These are phyloP conservation scores for Argyrosomus japonicus DNA, from an alignment of 2,113 vertebrate genomes.

Conservation along the genomic window DNA sequence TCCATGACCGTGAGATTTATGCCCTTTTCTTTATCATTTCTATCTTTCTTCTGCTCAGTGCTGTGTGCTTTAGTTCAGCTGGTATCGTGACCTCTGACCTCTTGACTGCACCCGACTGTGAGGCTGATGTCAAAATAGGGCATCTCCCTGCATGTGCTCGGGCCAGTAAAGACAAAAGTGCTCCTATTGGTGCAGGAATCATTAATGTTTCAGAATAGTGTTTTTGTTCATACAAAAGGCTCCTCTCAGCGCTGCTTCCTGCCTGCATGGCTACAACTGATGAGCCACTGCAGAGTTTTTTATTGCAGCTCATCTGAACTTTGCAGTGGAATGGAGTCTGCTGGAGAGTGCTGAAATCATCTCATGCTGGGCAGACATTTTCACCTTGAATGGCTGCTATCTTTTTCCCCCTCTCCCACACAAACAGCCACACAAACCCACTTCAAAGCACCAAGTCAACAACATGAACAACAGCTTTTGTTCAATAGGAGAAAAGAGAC, in stretches of 20 bases:
- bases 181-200: slow-evolving; percentile 29
- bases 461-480: neutral
- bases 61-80: slow-evolving; percentile 19
- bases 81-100: slow-evolving; percentile 46
- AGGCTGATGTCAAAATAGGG: slow-evolving; percentile 34
- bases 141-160: slow-evolving; percentile 44
- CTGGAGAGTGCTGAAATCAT: slow-evolving; percentile 33
- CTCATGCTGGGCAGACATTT: slow-evolving; percentile 52
- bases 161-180: slow-evolving; percentile 17
- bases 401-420: slow-evolving; percentile 3
- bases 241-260: slow-evolving; percentile 15
- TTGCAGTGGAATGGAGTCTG: slow-evolving; percentile 41
- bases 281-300: slow-evolving; percentile 24
- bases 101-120: slow-evolving; percentile 28
- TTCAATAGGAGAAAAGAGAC: neutral
- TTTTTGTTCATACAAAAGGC: slow-evolving; percentile 25
- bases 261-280: slow-evolving; percentile 17
- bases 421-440: neutral
- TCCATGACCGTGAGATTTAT: neutral
- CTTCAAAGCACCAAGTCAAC: neutral
- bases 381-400: slow-evolving; percentile 47
- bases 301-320: slow-evolving; percentile 44
- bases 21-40: slow-evolving; percentile 25
- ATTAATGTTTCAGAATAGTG: slow-evolving; percentile 51
- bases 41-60: neutral